Evolutionary conservation across 2,113 vertebrate species (phyloP), one percentile per base, ranked within the genome.

Genomic region (Psilopogon haemacephalus): DNA sequence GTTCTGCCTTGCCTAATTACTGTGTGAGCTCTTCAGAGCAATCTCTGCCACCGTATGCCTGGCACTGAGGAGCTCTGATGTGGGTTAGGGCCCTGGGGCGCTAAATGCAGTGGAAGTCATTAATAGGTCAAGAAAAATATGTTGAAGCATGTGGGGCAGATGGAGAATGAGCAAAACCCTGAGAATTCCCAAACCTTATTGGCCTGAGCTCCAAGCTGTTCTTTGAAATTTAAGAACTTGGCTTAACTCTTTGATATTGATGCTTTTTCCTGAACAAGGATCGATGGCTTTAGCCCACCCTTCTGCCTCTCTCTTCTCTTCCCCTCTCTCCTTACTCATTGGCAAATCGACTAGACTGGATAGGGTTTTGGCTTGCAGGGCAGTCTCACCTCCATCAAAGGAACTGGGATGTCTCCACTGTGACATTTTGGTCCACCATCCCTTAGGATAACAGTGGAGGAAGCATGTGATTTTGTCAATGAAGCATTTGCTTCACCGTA

Each of bases 101-200:
- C 33, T 71, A 35, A 73, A n/a, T 37, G 20, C 35, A 15, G 38
- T 38, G 48, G 30, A 87, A 93, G 58, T 63, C 64, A 60, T 92
- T 92, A 95, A 89, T 80, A 89, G 89, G 87, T 76, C 78, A 90
- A 83, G 52, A 77, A 84, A 55, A 82, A 64, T 23, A 18, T 87
- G 40, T 52, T 77, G 50, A 78, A 42, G 59, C 8, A 4, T 38
- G 37, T 0, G 3, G 27, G 54, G 40, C 84, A 28, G 67, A 46
- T 68, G 19, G 62, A 76, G 63, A 59, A 70, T 23, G n/a, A 8
- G 7, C 21, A 92, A 80, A 86, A 4, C 24, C 26, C 46, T 71
- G 76, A 68, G 52, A 92, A 94, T 87, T 87, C 89, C 78, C 42
- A 18, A 55, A 59, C 28, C 83, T 87, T 89, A 15, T 55, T 77